phyloP scores from a whole-genome alignment of 2,797 vertebrate species.

The Oreochromis grahami region DNA sequence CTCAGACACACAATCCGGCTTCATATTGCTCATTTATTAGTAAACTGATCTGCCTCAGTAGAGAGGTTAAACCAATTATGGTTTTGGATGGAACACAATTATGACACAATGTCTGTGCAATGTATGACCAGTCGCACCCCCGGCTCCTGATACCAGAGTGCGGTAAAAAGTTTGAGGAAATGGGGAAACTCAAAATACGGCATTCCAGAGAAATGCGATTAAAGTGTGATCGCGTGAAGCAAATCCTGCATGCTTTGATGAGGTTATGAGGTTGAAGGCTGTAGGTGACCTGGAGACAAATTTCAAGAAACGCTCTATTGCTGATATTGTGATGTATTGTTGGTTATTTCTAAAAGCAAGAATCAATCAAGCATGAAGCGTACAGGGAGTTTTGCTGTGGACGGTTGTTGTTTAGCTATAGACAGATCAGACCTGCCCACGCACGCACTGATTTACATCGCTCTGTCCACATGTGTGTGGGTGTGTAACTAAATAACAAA shows the following conservation, averaged over 20 bases:
- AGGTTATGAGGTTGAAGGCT: conserved; percentile 42
- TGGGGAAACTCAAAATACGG: conserved; percentile 69
- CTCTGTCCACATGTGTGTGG: not conserved
- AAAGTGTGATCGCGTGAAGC: conserved; percentile 52
- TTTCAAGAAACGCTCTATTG: not conserved
- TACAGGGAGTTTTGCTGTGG: not conserved
- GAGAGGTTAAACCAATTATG: conserved; percentile 78
- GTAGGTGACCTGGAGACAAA: not conserved
- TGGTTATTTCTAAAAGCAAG: not conserved
- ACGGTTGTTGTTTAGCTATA: not conserved
- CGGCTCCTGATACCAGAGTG: conserved; percentile 50
- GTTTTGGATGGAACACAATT: conserved; percentile 69
- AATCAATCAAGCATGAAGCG: not conserved
- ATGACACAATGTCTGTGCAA: conserved; percentile 75
- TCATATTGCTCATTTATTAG: conserved; percentile 55
- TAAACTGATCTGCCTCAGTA: conserved; percentile 71
- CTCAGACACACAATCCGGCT: conserved; percentile 34
- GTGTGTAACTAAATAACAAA: not conserved
- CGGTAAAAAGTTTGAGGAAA: conserved; percentile 74
- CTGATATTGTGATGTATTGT: not conserved
- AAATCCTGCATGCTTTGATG: conserved; percentile 58
- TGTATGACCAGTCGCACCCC: conserved; percentile 41
- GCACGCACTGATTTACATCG: not conserved
- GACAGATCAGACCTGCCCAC: not conserved
- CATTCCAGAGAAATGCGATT: conserved; percentile 78